phyloP scores from a whole-genome alignment of 2,113 vertebrate genomes.

The Mixornis gularis region DNA sequence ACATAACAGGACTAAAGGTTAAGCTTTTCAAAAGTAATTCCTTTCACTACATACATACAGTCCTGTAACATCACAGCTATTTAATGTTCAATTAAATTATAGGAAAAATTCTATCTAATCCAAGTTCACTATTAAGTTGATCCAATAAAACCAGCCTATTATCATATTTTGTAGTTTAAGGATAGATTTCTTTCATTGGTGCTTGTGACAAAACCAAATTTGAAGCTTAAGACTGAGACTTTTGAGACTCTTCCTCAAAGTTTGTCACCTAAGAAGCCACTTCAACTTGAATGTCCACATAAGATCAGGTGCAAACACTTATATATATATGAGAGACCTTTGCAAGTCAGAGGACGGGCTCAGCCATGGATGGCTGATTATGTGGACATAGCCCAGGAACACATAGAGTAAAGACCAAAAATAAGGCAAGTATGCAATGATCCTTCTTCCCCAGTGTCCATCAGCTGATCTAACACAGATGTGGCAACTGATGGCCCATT shows the following conservation, averaged over 20 bases:
- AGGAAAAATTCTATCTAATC: background rate
- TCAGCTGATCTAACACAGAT: background rate
- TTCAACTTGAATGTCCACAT: background rate
- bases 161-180: background rate
- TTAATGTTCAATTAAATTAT: background rate
- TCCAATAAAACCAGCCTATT: background rate
- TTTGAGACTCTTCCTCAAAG: background rate
- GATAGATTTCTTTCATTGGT: background rate
- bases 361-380: background rate
- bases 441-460: background rate
- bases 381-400: accelerated
- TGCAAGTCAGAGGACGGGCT: background rate
- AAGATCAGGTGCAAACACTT: background rate
- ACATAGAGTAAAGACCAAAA: background rate
- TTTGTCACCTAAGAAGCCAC: background rate
- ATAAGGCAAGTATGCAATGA: background rate
- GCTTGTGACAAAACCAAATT: background rate
- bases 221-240: background rate
- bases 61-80: background rate
- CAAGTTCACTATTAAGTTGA: background rate
- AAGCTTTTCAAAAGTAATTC: background rate
- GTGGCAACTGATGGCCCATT: accelerated
- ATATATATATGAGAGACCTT: background rate
- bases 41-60: background rate
- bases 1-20: background rate